phyloP scores from a whole-genome alignment of 2,888 invertebrate species.

The Parapristionchus giblindavisi region DNA sequence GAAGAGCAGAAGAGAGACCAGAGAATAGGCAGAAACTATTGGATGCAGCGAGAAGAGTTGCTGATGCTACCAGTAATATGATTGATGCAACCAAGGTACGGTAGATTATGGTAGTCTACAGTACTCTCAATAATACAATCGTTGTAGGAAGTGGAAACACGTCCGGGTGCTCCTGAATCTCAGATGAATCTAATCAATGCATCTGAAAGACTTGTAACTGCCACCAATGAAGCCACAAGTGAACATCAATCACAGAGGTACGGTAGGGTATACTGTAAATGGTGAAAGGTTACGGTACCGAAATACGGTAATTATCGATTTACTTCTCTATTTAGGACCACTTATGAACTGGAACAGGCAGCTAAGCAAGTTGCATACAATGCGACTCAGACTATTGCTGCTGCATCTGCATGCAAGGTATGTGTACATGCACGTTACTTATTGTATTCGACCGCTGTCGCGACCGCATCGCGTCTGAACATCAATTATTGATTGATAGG shows the following conservation, averaged over 20 bases:
- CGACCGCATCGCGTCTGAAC: slow-evolving; percentile 71
- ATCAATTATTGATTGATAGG: background rate
- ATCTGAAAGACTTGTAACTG: slow-evolving; percentile 90
- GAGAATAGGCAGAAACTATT: slow-evolving; percentile 88
- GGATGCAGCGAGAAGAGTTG: slow-evolving; percentile 90
- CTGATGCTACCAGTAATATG: slow-evolving; percentile 95
- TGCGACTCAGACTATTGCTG: slow-evolving; percentile 89
- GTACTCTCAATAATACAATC: background rate
- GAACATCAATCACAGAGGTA: slow-evolving; percentile 75
- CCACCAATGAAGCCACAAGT: slow-evolving; percentile 85
- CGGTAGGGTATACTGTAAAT: slow-evolving; percentile 5
- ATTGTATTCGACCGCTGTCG: slow-evolving; percentile 69
- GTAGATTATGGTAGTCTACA: slow-evolving; percentile 44
- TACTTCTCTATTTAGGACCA: slow-evolving; percentile 23
- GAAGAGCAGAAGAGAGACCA: slow-evolving; percentile 83
- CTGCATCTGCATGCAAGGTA: slow-evolving; percentile 81
- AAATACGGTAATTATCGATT: background rate
- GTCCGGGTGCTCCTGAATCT: slow-evolving; percentile 61
- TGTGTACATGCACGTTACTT: no score
- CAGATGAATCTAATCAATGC: slow-evolving; percentile 80
- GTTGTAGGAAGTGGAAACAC: slow-evolving; percentile 50
- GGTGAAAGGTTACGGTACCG: background rate
- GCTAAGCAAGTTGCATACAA: slow-evolving; percentile 74
- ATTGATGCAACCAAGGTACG: slow-evolving; percentile 83
- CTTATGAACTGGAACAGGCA: slow-evolving; percentile 60